Percentiles rank a stretch among this genome's conserved stretches.
phyloP scores from a whole-genome alignment of 1,140 invertebrate genomes.

The Meloidogyne hapla region DNA sequence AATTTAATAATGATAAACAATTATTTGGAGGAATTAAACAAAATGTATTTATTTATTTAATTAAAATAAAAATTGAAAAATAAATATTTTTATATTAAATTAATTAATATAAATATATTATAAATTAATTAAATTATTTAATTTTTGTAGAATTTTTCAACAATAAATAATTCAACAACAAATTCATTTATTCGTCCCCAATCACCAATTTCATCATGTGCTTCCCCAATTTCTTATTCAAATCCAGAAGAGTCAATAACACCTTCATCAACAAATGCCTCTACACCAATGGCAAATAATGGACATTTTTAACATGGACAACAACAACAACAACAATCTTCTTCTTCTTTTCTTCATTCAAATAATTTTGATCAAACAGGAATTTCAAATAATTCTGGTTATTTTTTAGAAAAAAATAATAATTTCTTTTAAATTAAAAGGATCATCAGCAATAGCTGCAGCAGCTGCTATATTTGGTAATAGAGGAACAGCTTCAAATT shows the following conservation, averaged over 20 bases:
- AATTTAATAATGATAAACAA: background rate
- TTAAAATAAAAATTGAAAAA: too few relatives aligned
- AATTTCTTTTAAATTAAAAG: background rate
- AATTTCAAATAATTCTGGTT: background rate
- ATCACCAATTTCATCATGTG: constrained; percentile 15
- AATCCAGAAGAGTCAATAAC: constrained; percentile 25
- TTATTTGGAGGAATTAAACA: constrained; percentile 9
- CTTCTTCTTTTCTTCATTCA: background rate
- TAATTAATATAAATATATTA: too few relatives aligned
- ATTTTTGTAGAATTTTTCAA: too few relatives aligned
- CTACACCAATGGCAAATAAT: constrained; percentile 25
- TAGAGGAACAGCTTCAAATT: constrained; percentile 16
- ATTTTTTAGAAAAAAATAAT: background rate
- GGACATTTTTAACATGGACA: constrained; percentile 8
- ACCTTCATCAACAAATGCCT: constrained; percentile 28
- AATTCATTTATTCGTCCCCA: constrained; percentile 6
- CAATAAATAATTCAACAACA: background rate
- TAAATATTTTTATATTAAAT: too few relatives aligned
- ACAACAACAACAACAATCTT: constrained; percentile 7
- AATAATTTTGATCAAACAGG: constrained; percentile 19
- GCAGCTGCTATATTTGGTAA: background rate
- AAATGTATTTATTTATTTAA: background rate
- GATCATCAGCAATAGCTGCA: background rate
- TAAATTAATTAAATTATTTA: too few relatives aligned
- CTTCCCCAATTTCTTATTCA: constrained; percentile 24